These are phyloP conservation scores for Nymphalis c-album DNA, from an alignment of 2,888 invertebrate species.

Conservation along the genomic window DNA sequence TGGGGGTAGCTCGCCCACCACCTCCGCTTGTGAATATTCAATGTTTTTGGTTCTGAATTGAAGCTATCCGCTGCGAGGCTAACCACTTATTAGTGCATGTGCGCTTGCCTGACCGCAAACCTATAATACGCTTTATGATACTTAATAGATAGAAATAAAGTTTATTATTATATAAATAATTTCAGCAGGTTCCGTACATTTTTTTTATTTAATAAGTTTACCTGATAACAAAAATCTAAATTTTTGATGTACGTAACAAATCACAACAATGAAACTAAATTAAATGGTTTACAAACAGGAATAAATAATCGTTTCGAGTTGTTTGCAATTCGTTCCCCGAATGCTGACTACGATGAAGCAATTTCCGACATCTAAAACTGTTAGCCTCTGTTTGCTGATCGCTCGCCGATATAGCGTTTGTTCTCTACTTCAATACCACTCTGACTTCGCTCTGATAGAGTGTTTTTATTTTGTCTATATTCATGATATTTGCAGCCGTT, in stretches of 20 bases:
- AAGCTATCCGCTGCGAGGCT: constrained; percentile 12
- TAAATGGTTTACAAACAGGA: constrained; percentile 11
- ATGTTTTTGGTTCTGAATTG: constrained; percentile 19
- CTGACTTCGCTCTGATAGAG: constrained; percentile 15
- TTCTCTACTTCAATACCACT: constrained; percentile 31
- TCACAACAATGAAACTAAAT: constrained; percentile 7
- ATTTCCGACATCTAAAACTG: constrained; percentile 42
- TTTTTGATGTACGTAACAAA: not conserved
- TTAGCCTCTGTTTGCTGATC: constrained; percentile 37
- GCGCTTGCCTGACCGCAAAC: constrained; percentile 1
- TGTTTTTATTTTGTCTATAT: constrained; percentile 4
- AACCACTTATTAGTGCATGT: constrained; percentile 21
- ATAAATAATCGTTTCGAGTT: constrained; percentile 26
- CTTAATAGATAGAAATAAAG: not conserved
- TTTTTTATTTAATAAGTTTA: no score
- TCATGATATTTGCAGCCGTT: not conserved
- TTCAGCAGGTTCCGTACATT: no score
- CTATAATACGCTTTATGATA: not conserved
- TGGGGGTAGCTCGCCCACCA: constrained; percentile 4
- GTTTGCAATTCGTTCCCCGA: constrained; percentile 41
- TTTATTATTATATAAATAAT: not conserved
- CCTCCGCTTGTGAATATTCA: constrained; percentile 11
- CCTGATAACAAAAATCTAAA: no score
- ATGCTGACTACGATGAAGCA: constrained; percentile 38
- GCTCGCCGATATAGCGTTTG: constrained; percentile 33